phyloP scores from a whole-genome alignment of 2,113 vertebrate genomes.

The Tragelaphus imberbis region DNA sequence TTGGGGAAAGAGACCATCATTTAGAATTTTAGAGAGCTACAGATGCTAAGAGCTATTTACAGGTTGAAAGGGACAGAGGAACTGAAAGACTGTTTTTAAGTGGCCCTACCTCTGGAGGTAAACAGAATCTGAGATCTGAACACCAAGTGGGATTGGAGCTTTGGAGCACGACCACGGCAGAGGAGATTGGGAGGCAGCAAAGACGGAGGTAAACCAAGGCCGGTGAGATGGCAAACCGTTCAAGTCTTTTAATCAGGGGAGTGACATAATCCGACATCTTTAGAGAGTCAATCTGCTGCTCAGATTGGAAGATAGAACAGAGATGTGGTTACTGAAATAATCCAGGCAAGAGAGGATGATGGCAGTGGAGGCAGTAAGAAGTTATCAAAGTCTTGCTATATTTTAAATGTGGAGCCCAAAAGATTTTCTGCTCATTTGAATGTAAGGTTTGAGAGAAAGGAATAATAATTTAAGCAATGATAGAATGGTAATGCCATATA shows the following conservation, averaged over 20 bases:
- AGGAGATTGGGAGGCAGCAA: accelerated
- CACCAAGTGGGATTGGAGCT: neutral
- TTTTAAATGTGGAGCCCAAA: neutral
- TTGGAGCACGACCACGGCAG: accelerated
- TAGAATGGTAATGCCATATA: neutral
- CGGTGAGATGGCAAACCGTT: neutral
- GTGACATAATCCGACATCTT: neutral
- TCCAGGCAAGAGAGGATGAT: neutral
- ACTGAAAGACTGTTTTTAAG: neutral
- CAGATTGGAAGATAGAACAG: neutral
- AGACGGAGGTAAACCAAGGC: neutral
- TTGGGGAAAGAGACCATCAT: neutral
- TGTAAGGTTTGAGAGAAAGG: neutral
- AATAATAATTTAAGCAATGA: neutral
- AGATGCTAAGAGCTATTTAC: neutral
- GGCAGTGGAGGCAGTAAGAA: neutral
- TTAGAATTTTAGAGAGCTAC: neutral
- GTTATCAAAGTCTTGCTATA: too few species aligned
- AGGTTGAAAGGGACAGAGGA: neutral
- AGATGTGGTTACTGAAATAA: neutral
- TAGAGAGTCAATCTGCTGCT: neutral
- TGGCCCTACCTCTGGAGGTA: neutral
- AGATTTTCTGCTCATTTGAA: neutral
- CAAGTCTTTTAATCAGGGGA: neutral
- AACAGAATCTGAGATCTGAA: neutral